A percentile compares a stretch with the other conserved stretches of the same genome.
phyloP scores from a whole-genome alignment of 2,797 vertebrate species.

The Oreochromis mossambicus region DNA sequence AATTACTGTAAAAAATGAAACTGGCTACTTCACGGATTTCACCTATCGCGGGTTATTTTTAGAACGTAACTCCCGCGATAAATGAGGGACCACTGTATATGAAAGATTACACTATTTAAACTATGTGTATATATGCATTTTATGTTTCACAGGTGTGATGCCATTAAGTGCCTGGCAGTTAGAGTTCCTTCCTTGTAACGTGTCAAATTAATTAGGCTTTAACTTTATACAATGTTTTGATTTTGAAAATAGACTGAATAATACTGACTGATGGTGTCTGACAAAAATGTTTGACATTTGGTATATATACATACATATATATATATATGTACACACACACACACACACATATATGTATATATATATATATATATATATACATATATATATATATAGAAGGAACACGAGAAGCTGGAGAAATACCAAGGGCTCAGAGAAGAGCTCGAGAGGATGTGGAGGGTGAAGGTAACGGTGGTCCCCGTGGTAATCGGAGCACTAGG shows the following conservation, averaged over 20 bases:
- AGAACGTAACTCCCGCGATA: neutral
- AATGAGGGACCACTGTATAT: neutral
- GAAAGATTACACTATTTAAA: neutral
- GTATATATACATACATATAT: no score
- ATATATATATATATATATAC: no score
- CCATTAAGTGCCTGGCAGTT: neutral
- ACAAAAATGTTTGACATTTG: no score
- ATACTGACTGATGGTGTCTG: neutral
- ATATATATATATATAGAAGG: no score
- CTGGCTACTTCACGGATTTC: neutral
- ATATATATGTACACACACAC: no score
- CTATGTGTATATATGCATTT: neutral
- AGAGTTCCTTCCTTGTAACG: neutral
- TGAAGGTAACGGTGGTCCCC: no score
- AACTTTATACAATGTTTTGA: neutral
- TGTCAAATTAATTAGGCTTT: neutral
- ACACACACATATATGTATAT: no score
- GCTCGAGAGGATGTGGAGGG: no score
- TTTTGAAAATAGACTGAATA: no score
- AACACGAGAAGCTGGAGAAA: no score
- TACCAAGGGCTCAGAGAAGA: no score
- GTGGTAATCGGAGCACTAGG: no score
- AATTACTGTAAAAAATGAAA: rapidly evolving
- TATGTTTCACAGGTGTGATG: neutral
- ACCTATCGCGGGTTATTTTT: neutral